phyloP scores from a whole-genome alignment of 2,113 vertebrate genomes.

The Callithrix jacchus region DNA sequence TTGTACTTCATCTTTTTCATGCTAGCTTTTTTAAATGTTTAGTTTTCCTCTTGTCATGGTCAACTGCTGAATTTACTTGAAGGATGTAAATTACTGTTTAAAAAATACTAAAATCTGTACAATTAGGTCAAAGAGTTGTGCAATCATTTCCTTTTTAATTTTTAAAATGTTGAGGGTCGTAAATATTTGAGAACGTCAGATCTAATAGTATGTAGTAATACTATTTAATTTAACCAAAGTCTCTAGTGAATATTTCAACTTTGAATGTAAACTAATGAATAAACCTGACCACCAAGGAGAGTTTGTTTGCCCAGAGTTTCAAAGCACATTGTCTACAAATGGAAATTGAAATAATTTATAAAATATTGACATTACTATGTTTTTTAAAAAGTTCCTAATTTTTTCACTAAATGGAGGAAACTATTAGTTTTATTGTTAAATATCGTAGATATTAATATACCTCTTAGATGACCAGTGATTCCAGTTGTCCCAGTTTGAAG shows the following conservation, averaged over 20 bases:
- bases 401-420: slow-evolving; percentile 83
- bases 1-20: slow-evolving; percentile 74
- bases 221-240: slow-evolving; percentile 95
- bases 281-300: slow-evolving; percentile 88
- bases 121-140: slow-evolving; percentile 86
- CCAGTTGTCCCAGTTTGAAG: slow-evolving; percentile 78
- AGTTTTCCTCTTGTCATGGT: slow-evolving; percentile 83
- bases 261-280: slow-evolving; percentile 92
- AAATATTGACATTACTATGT: slow-evolving; percentile 84
- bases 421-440: slow-evolving; percentile 82
- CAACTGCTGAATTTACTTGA: slow-evolving; percentile 87
- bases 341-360: slow-evolving; percentile 84
- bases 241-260: slow-evolving; percentile 88
- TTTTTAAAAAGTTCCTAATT: slow-evolving; percentile 82
- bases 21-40: slow-evolving; percentile 77
- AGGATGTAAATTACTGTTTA: slow-evolving; percentile 84
- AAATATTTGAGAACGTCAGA: slow-evolving; percentile 81
- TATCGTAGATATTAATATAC: slow-evolving; percentile 77
- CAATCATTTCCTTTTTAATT: slow-evolving; percentile 82
- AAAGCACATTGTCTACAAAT: slow-evolving; percentile 85
- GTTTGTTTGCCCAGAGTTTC: slow-evolving; percentile 82
- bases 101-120: slow-evolving; percentile 82
- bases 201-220: slow-evolving; percentile 84
- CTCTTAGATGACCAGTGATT: slow-evolving; percentile 80
- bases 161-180: slow-evolving; percentile 77